These are phyloP conservation scores for Anastatus disparis DNA, from an alignment of 1,140 invertebrate genomes.

Conservation along the genomic window DNA sequence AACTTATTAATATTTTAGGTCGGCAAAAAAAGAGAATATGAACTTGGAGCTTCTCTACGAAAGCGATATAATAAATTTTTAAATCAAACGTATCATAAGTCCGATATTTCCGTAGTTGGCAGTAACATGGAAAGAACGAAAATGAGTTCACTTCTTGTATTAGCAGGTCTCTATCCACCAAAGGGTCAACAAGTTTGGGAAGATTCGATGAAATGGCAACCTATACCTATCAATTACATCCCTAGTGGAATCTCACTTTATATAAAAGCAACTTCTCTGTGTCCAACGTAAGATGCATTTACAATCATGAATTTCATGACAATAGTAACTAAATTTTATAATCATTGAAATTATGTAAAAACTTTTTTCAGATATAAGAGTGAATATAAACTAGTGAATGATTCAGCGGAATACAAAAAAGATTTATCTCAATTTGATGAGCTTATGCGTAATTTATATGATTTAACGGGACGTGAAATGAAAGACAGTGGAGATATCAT, in stretches of 20 bases:
- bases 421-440: slow-evolving; percentile 32
- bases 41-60: slow-evolving; percentile 62
- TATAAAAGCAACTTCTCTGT: too few species aligned
- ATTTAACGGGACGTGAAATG: slow-evolving; percentile 49
- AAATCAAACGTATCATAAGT: slow-evolving; percentile 54
- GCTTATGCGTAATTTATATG: slow-evolving; percentile 45
- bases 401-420: slow-evolving; percentile 11
- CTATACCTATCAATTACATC: slow-evolving; percentile 55
- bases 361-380: too few species aligned
- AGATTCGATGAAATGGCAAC: slow-evolving; percentile 54
- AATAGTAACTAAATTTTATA: too few species aligned
- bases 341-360: too few species aligned
- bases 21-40: slow-evolving; percentile 63
- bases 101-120: slow-evolving; percentile 65
- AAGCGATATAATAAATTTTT: slow-evolving; percentile 61
- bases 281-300: too few species aligned
- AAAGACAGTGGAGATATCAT: slow-evolving; percentile 41
- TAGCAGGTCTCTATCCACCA: slow-evolving; percentile 58
- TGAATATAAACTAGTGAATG: too few species aligned
- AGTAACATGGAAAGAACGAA: slow-evolving; percentile 71
- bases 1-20: slow-evolving; percentile 44
- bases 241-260: too few species aligned
- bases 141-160: slow-evolving; percentile 60
- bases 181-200: slow-evolving; percentile 50
- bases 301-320: background rate